Base-by-base conservation (phyloP, 2,797 vertebrate genomes). In the Gastrophryne carolinensis region DNA sequence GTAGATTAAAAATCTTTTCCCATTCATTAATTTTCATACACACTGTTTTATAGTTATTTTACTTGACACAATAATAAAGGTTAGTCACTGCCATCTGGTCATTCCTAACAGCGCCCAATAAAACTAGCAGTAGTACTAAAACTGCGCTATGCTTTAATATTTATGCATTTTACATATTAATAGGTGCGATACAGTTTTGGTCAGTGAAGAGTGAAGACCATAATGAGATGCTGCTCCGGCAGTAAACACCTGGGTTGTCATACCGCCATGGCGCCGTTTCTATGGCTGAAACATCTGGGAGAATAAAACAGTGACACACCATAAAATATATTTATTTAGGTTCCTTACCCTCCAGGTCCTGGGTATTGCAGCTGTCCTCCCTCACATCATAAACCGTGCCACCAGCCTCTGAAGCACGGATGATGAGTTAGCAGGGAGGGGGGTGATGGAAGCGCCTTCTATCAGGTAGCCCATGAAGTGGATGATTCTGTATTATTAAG, bases 301-400 rank as follows among this genome's bases (percentile, higher is more conserved):
- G 19, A 50, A 65, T 65, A 65, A 65, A 65, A 65, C 34, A 29
- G 44, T 65, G 62, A 65, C 44, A 3, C 34, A 32, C 62, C 44
- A 65, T 65, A 65, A 65, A 65, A 65, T 50, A 65, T 65, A 65
- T 65, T 50, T 65, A 65, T 65, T 65, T 65, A 21, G 19, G 26
- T 64, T 8, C 17, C 37, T 49, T 29, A n/a, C 44, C 13, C 17
- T 26, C 44, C 12, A 50, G 34, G 41, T 47, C 62, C 50, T 65
- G n/a, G 30, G 17, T 23, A 47, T 50, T 65, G 41, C 41, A 50
- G 62, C 44, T 50, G 62, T 65, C 62, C 44, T 65, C 62, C 62
- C 49, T 32, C 44, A 29, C 62, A 65, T 65, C 44, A 10, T 65
- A 65, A 65, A 65, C 27, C 21, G 41, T 15, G 62, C 62, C 47